Percentiles rank a stretch among this genome's conserved stretches.
These are phyloP conservation scores for Hypomesus transpacificus DNA, from an alignment of 2,113 vertebrate genomes.

Conservation along the genomic window DNA sequence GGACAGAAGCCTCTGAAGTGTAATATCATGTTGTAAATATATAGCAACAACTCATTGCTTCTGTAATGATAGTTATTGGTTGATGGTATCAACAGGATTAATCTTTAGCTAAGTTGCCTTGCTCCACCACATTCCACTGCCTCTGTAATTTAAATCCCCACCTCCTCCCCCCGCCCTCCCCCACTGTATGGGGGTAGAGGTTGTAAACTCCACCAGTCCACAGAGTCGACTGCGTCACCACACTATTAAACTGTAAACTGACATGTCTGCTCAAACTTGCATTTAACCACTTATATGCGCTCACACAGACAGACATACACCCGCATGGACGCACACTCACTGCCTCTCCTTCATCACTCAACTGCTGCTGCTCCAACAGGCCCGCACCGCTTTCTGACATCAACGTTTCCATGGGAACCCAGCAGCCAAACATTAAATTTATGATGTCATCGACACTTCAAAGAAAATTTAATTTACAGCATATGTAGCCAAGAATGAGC, in stretches of 20 bases:
- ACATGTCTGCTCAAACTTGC: background rate
- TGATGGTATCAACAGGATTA: too few species aligned
- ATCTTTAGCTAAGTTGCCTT: too few species aligned
- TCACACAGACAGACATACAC: constrained; percentile 31
- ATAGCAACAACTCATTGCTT: too few species aligned
- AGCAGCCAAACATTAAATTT: constrained; percentile 43
- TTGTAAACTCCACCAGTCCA: background rate
- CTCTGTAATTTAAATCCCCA: too few species aligned
- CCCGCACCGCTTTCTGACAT: constrained; percentile 40
- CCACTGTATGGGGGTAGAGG: background rate
- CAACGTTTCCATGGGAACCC: constrained; percentile 62
- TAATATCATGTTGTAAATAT: constrained; percentile 12
- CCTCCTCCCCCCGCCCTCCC: too few species aligned
- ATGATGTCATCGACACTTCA: constrained; percentile 62
- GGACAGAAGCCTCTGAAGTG: background rate
- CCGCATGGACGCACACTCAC: constrained; percentile 22
- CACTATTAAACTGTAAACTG: background rate
- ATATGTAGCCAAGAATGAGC: constrained; percentile 42
- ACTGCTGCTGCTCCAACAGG: constrained; percentile 25
- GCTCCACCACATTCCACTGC: too few species aligned
- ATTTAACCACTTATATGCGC: background rate
- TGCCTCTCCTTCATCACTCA: constrained; percentile 15
- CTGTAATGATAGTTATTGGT: too few species aligned
- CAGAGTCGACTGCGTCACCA: background rate
- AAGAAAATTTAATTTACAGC: constrained; percentile 51